Base-by-base conservation (phyloP, 1,140 invertebrate species). In the Phocides pigmalion region DNA sequence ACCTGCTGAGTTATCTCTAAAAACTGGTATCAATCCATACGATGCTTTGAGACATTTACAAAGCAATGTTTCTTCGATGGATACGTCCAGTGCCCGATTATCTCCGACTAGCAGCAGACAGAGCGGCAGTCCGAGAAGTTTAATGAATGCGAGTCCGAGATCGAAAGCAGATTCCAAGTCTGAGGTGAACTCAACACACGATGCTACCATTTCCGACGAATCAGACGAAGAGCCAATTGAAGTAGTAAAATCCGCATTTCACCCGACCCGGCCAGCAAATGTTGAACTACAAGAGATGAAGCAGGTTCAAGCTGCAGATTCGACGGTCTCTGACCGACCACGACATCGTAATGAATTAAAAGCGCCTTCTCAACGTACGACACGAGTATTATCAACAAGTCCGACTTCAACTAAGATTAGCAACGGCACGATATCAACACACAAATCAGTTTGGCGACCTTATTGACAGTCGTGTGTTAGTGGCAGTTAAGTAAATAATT, bases 161-260 rank as follows among this genome's bases (percentile, higher is more conserved):
- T 89, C 88, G 8, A 89, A 92, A 75, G 92, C 92, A 63, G 85
- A 93, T 74, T 92, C 93, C 11, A 93, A 91, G 47, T 93, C 92
- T 1, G 93, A 93, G 79, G 92, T 93, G 0, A 94, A 94, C 73
- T 94, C 94, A 4, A 93, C 93, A 1, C 92, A 94, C 54, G 94
- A 95, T 46, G 93, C 93, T 37, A 94, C 94, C n/a, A 94, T 93
- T 66, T 89, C 92, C 37, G 93, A 94, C 42, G 94, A 92, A 54
- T 93, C 93, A 4, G 93, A 94, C 20, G 94, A 95, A 58, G 94
- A 95, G 73, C 93, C 93, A 42, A 95, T 95, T 64, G 95, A 96
- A 64, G 95, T 96, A 37, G 94, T 96, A 0, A 95, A 95, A 78
- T 96, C 95, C 14, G 95, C 95, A 22, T 96, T 96, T 82, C 93